Base-by-base conservation (phyloP, 2,113 vertebrate species). In the Axis porcinus region DNA sequence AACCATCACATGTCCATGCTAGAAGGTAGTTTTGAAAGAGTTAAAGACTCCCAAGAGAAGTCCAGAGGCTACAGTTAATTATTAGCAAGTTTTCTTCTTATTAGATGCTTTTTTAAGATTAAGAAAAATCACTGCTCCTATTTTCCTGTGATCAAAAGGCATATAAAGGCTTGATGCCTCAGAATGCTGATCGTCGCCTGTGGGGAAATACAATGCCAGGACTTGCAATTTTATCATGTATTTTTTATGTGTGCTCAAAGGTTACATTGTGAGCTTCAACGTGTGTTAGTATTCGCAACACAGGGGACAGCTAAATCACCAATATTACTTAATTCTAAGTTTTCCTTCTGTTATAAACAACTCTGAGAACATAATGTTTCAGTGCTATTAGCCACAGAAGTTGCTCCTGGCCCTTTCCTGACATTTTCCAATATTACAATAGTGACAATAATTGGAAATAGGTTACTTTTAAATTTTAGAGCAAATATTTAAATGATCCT, bases 41-140 rank as follows among this genome's bases (percentile, higher is more conserved):
- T 91, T 40, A 93, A 96, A 96, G 95, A 36, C 67, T 95, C 36
- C 82, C n/a, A 76, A 92, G 87, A 96, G 79, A 43, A 97, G 54
- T 67, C 50, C 5, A 97, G 86, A 96, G 86, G 47, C 91, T 97
- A 43, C 70, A 95, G 93, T 98, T 98, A 98, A 98, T 98, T 98
- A 98, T 98, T 92, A 92, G 89, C 90, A 96, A 96, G 54, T 86
- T 89, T 17, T 98, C 96, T 96, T 96, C 91, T 94, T 97, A 94
- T 96, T 93, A 97, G 96, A 97, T 96, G 83, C 83, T 96, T 97
- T 95, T 97, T 95, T 82, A 87, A 97, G 98, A 97, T 97, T 83
- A 92, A 89, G 93, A 0, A 50, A 89, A 98, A 84, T 1, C 8
- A 95, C 19, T 97, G 84, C 74, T 97, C 14, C n/a, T 2, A 0